A percentile compares a stretch with the other conserved stretches of the same genome.
These are phyloP conservation scores for Drosophila histrio DNA, from an alignment of 2,888 invertebrate genomes.

Conservation along the genomic window DNA sequence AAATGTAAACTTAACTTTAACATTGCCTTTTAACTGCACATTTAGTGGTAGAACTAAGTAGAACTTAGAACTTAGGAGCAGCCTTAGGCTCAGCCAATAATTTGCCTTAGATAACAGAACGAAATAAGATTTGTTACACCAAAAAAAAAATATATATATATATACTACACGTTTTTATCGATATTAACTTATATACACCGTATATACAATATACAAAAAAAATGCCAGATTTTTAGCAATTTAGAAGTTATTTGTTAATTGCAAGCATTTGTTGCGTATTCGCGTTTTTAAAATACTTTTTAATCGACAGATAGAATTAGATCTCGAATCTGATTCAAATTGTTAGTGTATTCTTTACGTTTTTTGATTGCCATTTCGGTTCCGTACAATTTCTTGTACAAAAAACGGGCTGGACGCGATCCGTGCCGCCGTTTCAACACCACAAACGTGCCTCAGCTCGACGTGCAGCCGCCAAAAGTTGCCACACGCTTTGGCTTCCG, in stretches of 20 bases:
- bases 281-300: slow-evolving; percentile 56
- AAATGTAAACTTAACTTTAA: slow-evolving; percentile 29
- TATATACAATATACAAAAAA: slow-evolving; percentile 47
- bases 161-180: slow-evolving; percentile 42
- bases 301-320: slow-evolving; percentile 18
- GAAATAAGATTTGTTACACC: slow-evolving; percentile 4
- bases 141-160: slow-evolving; percentile 22
- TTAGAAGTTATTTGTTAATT: slow-evolving; percentile 47
- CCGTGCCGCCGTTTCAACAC: slow-evolving; percentile 67
- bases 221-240: slow-evolving; percentile 40
- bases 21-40: slow-evolving; percentile 11
- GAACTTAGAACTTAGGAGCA: slow-evolving; percentile 20
- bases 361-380: slow-evolving; percentile 57
- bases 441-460: slow-evolving; percentile 81
- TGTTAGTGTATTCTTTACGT: slow-evolving; percentile 54
- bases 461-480: slow-evolving; percentile 58
- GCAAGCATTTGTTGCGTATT: slow-evolving; percentile 35
- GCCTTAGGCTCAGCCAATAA: slow-evolving; percentile 64
- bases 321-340: slow-evolving; percentile 27
- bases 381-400: slow-evolving; percentile 72
- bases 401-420: slow-evolving; percentile 61
- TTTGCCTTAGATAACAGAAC: slow-evolving; percentile 61
- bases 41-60: slow-evolving; percentile 12
- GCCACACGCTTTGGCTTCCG: slow-evolving; percentile 36
- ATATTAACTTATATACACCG: slow-evolving; percentile 24